A percentile compares a stretch with the other conserved stretches of the same genome.
Evolutionary conservation across 2,113 vertebrate genomes (phyloP).

Genomic region (Uria aalge): DNA sequence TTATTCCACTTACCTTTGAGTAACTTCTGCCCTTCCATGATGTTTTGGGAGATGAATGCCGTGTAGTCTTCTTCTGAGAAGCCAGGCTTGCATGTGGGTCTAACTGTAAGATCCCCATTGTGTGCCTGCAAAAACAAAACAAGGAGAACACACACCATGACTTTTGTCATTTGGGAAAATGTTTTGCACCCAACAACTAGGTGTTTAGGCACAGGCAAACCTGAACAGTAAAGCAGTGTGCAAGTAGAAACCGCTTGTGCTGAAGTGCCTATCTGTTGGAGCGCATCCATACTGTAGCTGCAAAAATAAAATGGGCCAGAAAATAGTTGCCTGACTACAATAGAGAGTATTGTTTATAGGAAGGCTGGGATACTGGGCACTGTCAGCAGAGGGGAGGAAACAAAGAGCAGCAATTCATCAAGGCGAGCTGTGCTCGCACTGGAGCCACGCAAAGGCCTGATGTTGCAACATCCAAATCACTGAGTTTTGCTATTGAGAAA

Average conservation of each 20-base stretch:
- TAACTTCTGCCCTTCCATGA: slow-evolving; percentile 78
- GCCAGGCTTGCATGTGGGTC: slow-evolving; percentile 75
- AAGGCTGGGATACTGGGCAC: slow-evolving; percentile 52
- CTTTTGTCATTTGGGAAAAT: background rate
- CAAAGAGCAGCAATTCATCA: slow-evolving; percentile 60
- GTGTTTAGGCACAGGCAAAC: background rate
- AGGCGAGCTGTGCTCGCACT: background rate
- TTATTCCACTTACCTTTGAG: slow-evolving; percentile 78
- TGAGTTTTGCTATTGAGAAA: background rate
- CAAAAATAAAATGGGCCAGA: slow-evolving; percentile 37
- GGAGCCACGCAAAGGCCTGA: slow-evolving; percentile 13
- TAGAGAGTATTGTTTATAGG: slow-evolving; percentile 17
- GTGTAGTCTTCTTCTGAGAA: slow-evolving; percentile 79
- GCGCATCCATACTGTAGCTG: slow-evolving; percentile 26
- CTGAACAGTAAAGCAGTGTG: background rate
- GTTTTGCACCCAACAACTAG: background rate
- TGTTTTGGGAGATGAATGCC: slow-evolving; percentile 68
- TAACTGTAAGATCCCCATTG: slow-evolving; percentile 72
- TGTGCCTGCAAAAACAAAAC: slow-evolving; percentile 62
- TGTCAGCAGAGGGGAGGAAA: slow-evolving; percentile 34
- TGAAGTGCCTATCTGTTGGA: slow-evolving; percentile 2
- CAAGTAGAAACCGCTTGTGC: background rate
- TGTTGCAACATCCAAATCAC: background rate
- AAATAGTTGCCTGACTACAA: slow-evolving; percentile 51
- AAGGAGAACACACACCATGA: background rate